These are phyloP conservation scores for Plagodis pulveraria DNA, from an alignment of 2,888 invertebrate genomes.

Conservation along the genomic window DNA sequence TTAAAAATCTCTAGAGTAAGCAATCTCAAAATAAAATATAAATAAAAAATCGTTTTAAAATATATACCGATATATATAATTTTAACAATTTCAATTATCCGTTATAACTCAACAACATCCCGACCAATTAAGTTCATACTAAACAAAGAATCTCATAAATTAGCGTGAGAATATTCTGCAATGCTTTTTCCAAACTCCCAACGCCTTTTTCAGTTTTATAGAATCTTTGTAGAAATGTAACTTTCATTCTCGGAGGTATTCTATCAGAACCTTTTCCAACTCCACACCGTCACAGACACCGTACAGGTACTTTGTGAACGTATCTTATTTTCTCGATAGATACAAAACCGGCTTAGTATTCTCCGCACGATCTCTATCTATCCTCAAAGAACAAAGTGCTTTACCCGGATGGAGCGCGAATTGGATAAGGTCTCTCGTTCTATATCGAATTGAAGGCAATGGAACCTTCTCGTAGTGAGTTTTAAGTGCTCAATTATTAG, in stretches of 20 bases:
- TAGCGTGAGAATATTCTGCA: too few species aligned
- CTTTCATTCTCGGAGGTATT: conserved; percentile 8
- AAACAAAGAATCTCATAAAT: too few species aligned
- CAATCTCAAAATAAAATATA: too few species aligned
- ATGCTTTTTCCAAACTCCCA: too few species aligned
- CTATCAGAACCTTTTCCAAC: conserved; percentile 21
- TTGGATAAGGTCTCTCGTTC: conserved; percentile 54
- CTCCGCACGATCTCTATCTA: conserved; percentile 54
- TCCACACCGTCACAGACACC: conserved; percentile 28
- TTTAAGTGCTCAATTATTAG: conserved; percentile 50
- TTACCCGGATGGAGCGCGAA: conserved; percentile 57
- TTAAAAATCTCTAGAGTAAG: too few species aligned
- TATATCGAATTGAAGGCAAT: conserved; percentile 58
- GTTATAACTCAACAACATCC: too few species aligned
- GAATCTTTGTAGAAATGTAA: conserved; percentile 2
- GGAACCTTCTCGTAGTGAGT: conserved; percentile 54
- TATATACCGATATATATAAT: too few species aligned
- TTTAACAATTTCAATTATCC: too few species aligned
- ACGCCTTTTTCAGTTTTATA: not conserved
- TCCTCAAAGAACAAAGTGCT: conserved; percentile 71
- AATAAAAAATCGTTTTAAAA: too few species aligned
- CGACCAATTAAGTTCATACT: too few species aligned
- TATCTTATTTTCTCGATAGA: conserved; percentile 35
- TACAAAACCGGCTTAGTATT: conserved; percentile 51
- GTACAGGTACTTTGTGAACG: conserved; percentile 27